A percentile compares a stretch with the other conserved stretches of the same genome.
Conservation (phyloP, 2,113 vertebrate species). For the Tupaia chinensis region DNA sequence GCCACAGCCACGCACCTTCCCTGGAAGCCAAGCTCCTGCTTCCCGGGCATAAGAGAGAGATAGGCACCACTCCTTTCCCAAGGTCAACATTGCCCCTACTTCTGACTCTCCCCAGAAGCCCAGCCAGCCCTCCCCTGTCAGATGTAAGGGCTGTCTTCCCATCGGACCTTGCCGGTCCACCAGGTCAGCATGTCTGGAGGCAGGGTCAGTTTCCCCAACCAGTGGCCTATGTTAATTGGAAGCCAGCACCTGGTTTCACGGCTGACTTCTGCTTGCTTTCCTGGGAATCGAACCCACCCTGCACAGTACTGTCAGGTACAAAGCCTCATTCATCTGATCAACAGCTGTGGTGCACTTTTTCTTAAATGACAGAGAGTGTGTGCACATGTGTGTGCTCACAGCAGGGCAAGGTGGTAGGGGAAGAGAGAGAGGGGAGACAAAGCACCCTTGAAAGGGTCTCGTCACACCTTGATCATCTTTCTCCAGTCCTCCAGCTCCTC, state of each 20-base stretch:
- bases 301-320: fast-evolving
- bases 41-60: not conserved
- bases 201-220: fast-evolving
- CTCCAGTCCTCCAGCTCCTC: no score
- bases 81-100: not conserved
- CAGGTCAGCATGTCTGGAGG: not conserved
- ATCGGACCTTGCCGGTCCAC: not conserved
- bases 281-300: not conserved
- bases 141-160: not conserved
- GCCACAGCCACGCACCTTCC: not conserved
- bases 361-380: no score
- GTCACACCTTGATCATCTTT: no score
- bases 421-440: no score
- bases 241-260: not conserved
- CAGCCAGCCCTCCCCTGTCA: no score
- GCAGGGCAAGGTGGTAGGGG: no score
- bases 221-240: not conserved
- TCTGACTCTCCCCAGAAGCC: not conserved
- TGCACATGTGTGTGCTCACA: no score
- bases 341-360: not conserved
- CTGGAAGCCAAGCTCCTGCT: not conserved
- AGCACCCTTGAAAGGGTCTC: no score
- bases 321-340: no score
- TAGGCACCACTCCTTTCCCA: not conserved
- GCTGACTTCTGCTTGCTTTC: not conserved